These are phyloP conservation scores for Leptopilina clavipes DNA, from an alignment of 1,140 invertebrate genomes.

Conservation along the genomic window DNA sequence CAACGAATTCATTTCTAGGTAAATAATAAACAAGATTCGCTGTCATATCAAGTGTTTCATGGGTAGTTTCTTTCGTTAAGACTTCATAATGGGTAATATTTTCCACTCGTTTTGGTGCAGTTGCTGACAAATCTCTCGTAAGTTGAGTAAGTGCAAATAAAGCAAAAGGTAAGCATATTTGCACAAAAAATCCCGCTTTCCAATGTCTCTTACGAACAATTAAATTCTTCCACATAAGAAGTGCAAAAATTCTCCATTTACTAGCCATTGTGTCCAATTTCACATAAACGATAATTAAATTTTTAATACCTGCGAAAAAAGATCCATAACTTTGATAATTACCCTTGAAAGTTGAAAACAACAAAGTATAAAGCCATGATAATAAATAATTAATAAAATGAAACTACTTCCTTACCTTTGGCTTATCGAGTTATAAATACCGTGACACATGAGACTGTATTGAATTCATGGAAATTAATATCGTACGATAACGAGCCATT, in stretches of 20 bases:
- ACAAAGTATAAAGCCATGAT: background rate
- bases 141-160: conserved; percentile 64
- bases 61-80: conserved; percentile 46
- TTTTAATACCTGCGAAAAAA: background rate
- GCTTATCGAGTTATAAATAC: background rate
- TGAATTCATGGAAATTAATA: conserved; percentile 11
- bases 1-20: conserved; percentile 57
- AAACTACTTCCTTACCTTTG: conserved; percentile 9
- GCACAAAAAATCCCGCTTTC: conserved; percentile 62
- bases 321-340: background rate
- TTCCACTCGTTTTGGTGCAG: conserved; percentile 44
- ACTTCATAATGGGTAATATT: conserved; percentile 60
- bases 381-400: conserved; percentile 20
- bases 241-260: conserved; percentile 58
- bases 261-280: conserved; percentile 42
- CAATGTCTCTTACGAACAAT: conserved; percentile 67
- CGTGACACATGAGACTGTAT: background rate
- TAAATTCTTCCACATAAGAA: conserved; percentile 68
- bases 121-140: conserved; percentile 60
- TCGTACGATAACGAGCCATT: background rate
- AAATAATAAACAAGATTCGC: conserved; percentile 58
- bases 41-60: conserved; percentile 42
- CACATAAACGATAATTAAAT: background rate
- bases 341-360: conserved; percentile 1
- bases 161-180: conserved; percentile 65